Evolutionary conservation across 64 coral and sea anemone genomes (phyloP), one percentile per base, ranked within the genome.

Genomic region (Porites australiensis): DNA sequence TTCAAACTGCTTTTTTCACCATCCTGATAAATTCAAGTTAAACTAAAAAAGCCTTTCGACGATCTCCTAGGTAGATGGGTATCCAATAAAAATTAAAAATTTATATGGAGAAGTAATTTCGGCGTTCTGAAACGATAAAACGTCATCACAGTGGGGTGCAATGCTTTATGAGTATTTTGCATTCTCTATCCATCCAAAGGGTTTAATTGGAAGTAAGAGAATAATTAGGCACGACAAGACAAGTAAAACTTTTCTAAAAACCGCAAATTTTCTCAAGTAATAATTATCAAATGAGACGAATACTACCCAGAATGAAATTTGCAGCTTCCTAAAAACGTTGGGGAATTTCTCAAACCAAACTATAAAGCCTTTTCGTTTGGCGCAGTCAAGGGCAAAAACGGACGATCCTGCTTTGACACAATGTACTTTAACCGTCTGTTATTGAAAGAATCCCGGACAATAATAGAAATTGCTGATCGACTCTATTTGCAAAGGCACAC

Each of bases 121-220:
- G 71, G 27, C 61, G 49, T 46, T 66, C 43, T 82, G 23, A 12
- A 48, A 64, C 58, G 16, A 15, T 47, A 63, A 46, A 66, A 14
- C 59, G 79, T 62, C 45, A 58, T 82, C 58, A 19, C 79, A 82
- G 79, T 57, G 45, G 79, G 79, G 22, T 44, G 50, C 13, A 44
- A 13, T 58, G 77, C 2, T 74, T 57, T 50, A 3, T 19, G 75
- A 49, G 75, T 54, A 78, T 23, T 78, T 78, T 22, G 15, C 60
- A 83, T 83, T 66, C 44, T 60, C 60, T 1, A 83, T 49, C 13
- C 27, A 37, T 37, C 27, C 27, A 37, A 37, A 37, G 27, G 27
- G 27, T 37, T 37, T 37, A 37, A 37, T 37, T 37, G 27, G 27
- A 37, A 37, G 27, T 37, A 37, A 37, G 27, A 37, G 27, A 37